Evolutionary conservation across 2,797 vertebrate genomes (phyloP).

Genomic region (Myiotriccus ornatus): DNA sequence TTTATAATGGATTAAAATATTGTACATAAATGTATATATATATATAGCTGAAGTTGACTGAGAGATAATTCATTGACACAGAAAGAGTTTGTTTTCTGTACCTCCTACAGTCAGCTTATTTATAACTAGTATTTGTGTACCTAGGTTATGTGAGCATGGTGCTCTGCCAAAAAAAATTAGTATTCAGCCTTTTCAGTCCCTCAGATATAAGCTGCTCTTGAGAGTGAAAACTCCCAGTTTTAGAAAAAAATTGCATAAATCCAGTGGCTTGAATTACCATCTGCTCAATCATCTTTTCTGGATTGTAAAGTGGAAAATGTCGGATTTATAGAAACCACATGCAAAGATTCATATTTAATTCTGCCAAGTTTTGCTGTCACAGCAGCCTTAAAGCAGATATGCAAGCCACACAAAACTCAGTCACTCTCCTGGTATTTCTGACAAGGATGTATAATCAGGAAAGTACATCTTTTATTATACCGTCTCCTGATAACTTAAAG

Average conservation of each 20-base stretch:
- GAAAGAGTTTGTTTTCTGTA: constrained; percentile 26
- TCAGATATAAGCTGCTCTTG: constrained; percentile 10
- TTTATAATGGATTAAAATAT: constrained; percentile 6
- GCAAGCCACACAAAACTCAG: constrained; percentile 47
- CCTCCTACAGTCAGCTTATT: constrained; percentile 41
- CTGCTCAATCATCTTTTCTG: constrained; percentile 70
- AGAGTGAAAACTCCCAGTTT: constrained; percentile 41
- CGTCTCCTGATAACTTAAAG: constrained; percentile 21
- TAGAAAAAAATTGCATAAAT: constrained; percentile 59
- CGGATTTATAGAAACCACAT: constrained; percentile 68
- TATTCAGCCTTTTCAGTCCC: constrained; percentile 34
- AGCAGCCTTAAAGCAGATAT: constrained; percentile 61
- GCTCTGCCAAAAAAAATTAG: constrained; percentile 47
- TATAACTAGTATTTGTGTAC: constrained; percentile 52
- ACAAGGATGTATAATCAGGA: constrained; percentile 18
- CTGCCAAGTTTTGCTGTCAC: constrained; percentile 68
- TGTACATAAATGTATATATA: not conserved
- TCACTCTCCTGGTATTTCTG: constrained; percentile 44
- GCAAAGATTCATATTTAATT: constrained; percentile 68
- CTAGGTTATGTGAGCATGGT: constrained; percentile 27
- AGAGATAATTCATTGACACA: constrained; percentile 27
- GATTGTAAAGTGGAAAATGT: constrained; percentile 68
- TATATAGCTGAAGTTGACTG: not conserved
- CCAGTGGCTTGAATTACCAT: constrained; percentile 64
- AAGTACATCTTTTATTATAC: constrained; percentile 23